Evolutionary conservation across 2,113 vertebrate species (phyloP), one percentile per base, ranked within the genome.

Genomic region (Phylloscopus whistleri): DNA sequence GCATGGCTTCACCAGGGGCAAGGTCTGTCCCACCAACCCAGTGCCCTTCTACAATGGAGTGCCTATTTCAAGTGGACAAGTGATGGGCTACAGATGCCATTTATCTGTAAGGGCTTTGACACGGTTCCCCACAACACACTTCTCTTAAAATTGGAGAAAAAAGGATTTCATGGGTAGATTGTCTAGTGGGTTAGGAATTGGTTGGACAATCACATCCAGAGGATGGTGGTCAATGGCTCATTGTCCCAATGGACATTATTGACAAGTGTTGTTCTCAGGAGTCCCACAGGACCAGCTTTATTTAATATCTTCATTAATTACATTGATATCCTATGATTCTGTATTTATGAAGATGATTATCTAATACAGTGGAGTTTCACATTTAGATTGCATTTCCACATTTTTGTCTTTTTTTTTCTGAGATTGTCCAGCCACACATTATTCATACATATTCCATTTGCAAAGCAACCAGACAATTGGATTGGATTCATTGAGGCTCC

Each of bases 91-190:
- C 11, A 44, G 51, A 37, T 51, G 2, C 6, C 37, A 23, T 51
- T 44, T 33, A 37, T 59, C 59, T 37, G 17, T 33, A 23, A 81
- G 28, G 37, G 12, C 37, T 73, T 66, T 37, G 15, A 33, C 22
- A 44, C 0, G 0, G 6, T 33, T 35, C 9, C 4, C 23, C 31
- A 37, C 5, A 48, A 41, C 13, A 73, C 7, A 8, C 22, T 51
- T 73, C 59, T 28, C 22, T 43, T 26, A 53, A 78, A 52, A 28
- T 18, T 64, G 48, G 24, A 64, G 14, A 17, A 43, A 52, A 78
- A 43, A 4, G 11, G 24, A 64, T n/a, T 52, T 53, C 1, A 43
- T 28, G 5, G 11, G 37, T 43, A 19, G 24, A n/a, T 53, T 64
- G 20, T n/a, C 59, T 22, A n/a, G 30, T 27, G 35, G 20, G 10